Evolutionary conservation across 2,888 invertebrate species (phyloP).

Genomic region (Lasioglossum morio): DNA sequence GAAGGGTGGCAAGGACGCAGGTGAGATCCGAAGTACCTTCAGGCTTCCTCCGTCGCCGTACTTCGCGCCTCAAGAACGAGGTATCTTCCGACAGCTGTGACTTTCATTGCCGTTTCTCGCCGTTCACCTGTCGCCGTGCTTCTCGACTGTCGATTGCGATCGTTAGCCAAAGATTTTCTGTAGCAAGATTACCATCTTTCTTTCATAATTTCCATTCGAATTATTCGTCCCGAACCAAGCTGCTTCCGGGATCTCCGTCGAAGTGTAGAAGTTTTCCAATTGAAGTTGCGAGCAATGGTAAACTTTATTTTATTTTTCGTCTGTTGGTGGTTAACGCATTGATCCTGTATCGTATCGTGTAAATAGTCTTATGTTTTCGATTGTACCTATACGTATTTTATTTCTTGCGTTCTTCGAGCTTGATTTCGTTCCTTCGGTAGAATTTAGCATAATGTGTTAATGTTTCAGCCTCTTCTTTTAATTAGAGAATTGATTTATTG

Average conservation of each 20-base stretch:
- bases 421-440: not conserved
- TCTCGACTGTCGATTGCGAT: conserved; percentile 22
- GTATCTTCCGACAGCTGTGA: conserved; percentile 63
- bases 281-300: not conserved
- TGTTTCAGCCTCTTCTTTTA: not conserved
- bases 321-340: not conserved
- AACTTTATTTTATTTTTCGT: not conserved
- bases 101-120: conserved; percentile 28
- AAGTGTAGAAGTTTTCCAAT: not conserved
- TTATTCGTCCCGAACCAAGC: not conserved
- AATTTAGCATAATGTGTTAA: not conserved
- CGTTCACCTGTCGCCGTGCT: conserved; percentile 14
- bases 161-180: not conserved
- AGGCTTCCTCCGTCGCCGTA: conserved; percentile 74
- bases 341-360: not conserved
- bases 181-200: not conserved
- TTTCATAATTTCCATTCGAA: not conserved
- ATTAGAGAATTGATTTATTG: not conserved
- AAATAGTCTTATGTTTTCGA: not conserved
- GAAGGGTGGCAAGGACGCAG: conserved; percentile 95
- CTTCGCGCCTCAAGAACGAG: conserved; percentile 75
- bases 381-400: no score
- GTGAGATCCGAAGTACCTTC: conserved; percentile 85
- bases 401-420: not conserved
- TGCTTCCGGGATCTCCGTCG: not conserved